Evolutionary conservation across 2,113 vertebrate species (phyloP).

Genomic region (Sciurus niger): DNA sequence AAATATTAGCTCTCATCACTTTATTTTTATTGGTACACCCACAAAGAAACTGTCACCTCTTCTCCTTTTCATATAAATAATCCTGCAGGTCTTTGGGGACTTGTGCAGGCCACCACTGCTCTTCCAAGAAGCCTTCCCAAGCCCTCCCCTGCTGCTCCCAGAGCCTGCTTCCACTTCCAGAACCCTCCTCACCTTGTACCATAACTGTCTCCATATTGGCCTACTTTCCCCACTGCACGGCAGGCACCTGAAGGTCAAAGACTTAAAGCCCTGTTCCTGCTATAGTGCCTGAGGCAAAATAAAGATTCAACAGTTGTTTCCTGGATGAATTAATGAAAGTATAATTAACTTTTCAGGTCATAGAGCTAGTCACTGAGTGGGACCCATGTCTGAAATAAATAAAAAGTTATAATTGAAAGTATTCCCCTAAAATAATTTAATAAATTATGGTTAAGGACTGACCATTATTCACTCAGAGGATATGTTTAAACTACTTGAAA

Average conservation of each 20-base stretch:
- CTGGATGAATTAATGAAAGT: not conserved
- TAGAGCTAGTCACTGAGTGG: slow-evolving; percentile 2
- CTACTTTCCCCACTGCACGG: not conserved
- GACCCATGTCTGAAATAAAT: slow-evolving; percentile 11
- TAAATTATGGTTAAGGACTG: slow-evolving; percentile 11
- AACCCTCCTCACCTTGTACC: not conserved
- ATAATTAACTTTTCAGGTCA: not conserved
- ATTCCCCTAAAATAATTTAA: not conserved
- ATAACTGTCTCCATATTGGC: not conserved
- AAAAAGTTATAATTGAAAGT: not conserved
- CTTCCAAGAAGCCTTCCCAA: not conserved
- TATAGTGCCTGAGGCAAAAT: not conserved
- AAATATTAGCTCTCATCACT: not conserved
- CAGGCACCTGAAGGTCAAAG: not conserved
- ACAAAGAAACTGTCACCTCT: not conserved
- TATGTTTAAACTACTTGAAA: not conserved
- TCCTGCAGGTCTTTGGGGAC: not conserved
- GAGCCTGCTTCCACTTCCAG: not conserved
- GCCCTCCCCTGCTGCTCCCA: not conserved
- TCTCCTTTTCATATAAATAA: not conserved
- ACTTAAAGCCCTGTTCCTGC: not conserved
- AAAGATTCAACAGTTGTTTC: not conserved
- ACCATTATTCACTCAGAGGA: not conserved
- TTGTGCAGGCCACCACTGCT: not conserved
- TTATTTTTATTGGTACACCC: not conserved